A percentile compares a stretch with the other conserved stretches of the same genome.
These are phyloP conservation scores for Podarcis cretensis DNA, from an alignment of 2,113 vertebrate genomes.

Conservation along the genomic window DNA sequence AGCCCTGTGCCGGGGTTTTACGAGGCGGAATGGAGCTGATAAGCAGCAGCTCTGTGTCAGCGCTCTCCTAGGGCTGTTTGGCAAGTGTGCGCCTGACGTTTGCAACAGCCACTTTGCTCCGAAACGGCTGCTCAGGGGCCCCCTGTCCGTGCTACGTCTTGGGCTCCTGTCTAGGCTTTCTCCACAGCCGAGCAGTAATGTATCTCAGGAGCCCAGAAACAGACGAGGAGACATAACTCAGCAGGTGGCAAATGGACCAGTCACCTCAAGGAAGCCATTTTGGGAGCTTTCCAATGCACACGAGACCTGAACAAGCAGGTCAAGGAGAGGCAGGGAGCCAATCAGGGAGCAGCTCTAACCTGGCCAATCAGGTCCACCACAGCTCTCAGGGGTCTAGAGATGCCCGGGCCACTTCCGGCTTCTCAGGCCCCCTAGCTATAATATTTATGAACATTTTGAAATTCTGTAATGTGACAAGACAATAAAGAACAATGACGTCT, in stretches of 20 bases:
- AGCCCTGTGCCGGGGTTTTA: neutral
- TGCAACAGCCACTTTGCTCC: neutral
- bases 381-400: too few species aligned
- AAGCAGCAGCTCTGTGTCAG: neutral
- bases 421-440: neutral
- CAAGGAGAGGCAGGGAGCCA: neutral
- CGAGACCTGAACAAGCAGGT: neutral
- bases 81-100: neutral
- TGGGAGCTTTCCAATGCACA: neutral
- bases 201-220: neutral
- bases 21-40: constrained; percentile 8
- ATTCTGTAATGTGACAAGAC: neutral
- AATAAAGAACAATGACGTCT: too few species aligned
- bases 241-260: neutral
- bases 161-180: neutral
- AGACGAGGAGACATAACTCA: neutral
- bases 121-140: neutral
- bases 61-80: neutral
- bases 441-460: neutral
- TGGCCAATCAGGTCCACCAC: neutral
- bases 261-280: too few species aligned
- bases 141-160: neutral
- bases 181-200: neutral
- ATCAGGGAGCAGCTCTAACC: neutral
- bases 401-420: neutral